phyloP scores from a whole-genome alignment of 2,113 vertebrate genomes.

The Pontoporia blainvillei region DNA sequence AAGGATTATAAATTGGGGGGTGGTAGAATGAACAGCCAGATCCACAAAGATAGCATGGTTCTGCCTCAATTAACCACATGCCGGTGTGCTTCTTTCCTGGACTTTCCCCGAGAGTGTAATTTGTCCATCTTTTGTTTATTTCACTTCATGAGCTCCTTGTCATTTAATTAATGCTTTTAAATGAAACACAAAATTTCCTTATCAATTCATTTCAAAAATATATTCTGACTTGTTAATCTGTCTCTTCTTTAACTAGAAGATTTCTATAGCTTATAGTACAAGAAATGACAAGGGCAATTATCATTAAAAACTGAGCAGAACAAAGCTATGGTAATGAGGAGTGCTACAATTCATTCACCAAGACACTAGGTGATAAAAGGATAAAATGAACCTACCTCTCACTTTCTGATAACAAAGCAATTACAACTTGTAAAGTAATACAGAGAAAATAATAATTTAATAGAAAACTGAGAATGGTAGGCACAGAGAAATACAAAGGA shows the following conservation, averaged over 20 bases:
- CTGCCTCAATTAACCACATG: background rate
- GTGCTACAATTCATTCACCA: constrained; percentile 61
- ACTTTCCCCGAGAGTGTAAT: background rate
- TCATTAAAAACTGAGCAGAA: constrained; percentile 75
- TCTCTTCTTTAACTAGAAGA: constrained; percentile 63
- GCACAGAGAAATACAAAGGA: constrained; percentile 67
- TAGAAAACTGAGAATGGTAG: constrained; percentile 69
- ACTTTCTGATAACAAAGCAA: constrained; percentile 79
- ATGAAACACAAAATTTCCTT: constrained; percentile 75
- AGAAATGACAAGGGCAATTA: constrained; percentile 81
- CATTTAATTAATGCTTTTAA: constrained; percentile 73
- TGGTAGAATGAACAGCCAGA: background rate
- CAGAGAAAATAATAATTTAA: constrained; percentile 80
- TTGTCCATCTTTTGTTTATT: constrained; percentile 54
- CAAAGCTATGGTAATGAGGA: constrained; percentile 80
- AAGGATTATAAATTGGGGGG: background rate
- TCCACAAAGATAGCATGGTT: background rate
- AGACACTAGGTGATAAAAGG: constrained; percentile 70
- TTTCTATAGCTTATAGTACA: constrained; percentile 75
- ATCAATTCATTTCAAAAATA: constrained; percentile 76
- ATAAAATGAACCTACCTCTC: constrained; percentile 76
- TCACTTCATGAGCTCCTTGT: constrained; percentile 61
- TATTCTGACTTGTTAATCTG: constrained; percentile 78
- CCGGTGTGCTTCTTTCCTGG: background rate
- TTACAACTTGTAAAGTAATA: constrained; percentile 77